Evolutionary conservation across 2,888 invertebrate species (phyloP), one percentile per base, ranked within the genome.

Genomic region (Aphrophora alni): DNA sequence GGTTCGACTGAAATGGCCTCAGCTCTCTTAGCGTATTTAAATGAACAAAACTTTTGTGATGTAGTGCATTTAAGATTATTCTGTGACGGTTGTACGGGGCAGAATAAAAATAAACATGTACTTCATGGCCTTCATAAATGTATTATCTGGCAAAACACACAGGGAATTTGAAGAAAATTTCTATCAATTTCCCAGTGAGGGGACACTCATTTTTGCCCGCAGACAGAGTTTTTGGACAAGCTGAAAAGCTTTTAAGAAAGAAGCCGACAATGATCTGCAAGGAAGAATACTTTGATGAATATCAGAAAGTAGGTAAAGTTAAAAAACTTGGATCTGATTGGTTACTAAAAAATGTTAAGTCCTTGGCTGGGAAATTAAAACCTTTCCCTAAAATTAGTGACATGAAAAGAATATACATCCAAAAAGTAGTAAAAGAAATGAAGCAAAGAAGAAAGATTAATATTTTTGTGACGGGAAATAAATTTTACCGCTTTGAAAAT

Each of bases 291-390:
- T 44, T 25, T 10, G 44, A 75, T 38, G 24, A 25, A 21, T 75
- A 75, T 44, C 8, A 75, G 51, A 75, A 44, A 21, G 44, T 75
- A 14, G 44, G 51, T 17, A 25, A 8, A n/a, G 51, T 75, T 1
- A 75, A 75, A 21, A 17, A 51, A 25, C 26, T 75, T 24, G 75
- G 75, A 17, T 17, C 8, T 14, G 75, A 44, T 75, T 75, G 75
- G 38, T 38, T 27, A 38, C 38, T 74, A 38, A 73, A 73, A 73
- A 38, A 73, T 73, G 73, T 73, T 21, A 73, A 73, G 73, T 73
- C 27, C 25, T 21, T 73, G 27, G 73, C 27, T 73, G 33, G 26
- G 21, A 33, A 27, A 14, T 73, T 27, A 38, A 73, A 73, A 27
- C 26, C 27, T 27, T 27, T 73, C 28, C 28, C 73, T 73, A 73